Base-by-base conservation (phyloP, 2,113 vertebrate species). In the Ammodytes marinus region DNA sequence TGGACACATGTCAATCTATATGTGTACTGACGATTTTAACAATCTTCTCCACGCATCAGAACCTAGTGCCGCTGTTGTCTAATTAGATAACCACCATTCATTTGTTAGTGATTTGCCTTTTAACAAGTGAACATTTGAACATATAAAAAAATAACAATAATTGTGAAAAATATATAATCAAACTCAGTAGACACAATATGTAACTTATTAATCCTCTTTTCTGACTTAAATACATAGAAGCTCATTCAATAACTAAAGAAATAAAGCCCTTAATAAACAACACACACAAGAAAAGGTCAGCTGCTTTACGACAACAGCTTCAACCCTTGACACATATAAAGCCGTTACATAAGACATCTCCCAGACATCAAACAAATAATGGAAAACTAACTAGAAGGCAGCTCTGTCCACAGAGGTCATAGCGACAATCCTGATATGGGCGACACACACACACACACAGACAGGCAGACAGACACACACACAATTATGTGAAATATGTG, bases 401-500 rank as follows among this genome's bases (percentile, higher is more conserved):
- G 39, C 37, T 35, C 42, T 0, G 4, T 45, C 35, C 1, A 40
- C 49, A 40, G 4, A 3, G 0, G 2, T 17, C 65, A 43, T 4
- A 1, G 17, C 43, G 4, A 46, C 47, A 17, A 50, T 17, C 50
- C 27, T 53, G 49, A 58, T n/a, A 14, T 6, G 11, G 47, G 11
- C 71, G 60, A 49, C 3, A 40, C 15, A 45, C 64, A 49, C 3
- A 40, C 15, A 45, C 46, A 40, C 50, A 35, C 27, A 50, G 52
- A 76, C 0, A 27, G 45, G 37, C 57, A 76, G 27, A 27, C 27
- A 50, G 52, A 76, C 0, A 27, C 45, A 42, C 57, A 76, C 17
- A 47, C 60, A 67, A 68, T 46, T 50, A 17, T 61, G 59, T 47
- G 5, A 88, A 80, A 86, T 68, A 88, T 90, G 80, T 60, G 52